Evolutionary conservation across 2,113 vertebrate genomes (phyloP).

Genomic region (Recurvirostra avosetta): DNA sequence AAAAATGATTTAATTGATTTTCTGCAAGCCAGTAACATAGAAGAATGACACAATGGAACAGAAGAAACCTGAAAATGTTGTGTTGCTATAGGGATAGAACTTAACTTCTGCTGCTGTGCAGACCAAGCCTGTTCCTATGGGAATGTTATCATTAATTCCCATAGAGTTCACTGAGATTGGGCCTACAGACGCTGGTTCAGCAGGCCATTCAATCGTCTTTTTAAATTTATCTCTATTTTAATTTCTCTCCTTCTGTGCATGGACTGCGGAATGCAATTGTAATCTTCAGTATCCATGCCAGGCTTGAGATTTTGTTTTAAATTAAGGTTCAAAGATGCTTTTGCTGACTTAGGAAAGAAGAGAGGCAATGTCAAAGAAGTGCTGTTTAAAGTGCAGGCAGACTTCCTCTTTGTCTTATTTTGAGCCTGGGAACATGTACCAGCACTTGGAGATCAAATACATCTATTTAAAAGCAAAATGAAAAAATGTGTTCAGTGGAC

Average conservation of each 20-base stretch:
- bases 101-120: neutral
- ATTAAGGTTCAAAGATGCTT: neutral
- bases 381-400: neutral
- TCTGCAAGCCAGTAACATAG: neutral
- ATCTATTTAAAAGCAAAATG: neutral
- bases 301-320: neutral
- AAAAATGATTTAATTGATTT: neutral
- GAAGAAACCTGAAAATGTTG: neutral
- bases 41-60: neutral
- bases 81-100: neutral
- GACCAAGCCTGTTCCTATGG: neutral
- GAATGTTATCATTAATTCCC: neutral
- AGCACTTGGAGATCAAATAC: neutral
- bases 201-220: neutral
- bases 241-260: neutral
- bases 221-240: neutral
- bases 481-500: neutral
- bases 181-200: neutral
- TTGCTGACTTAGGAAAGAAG: neutral
- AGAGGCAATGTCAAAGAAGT: neutral
- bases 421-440: neutral
- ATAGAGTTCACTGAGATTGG: neutral
- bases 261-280: neutral
- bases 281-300: neutral
- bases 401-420: constrained; percentile 22